Conservation (phyloP, 2,888 invertebrate species). For the Mongoloraphidia duomilia region DNA sequence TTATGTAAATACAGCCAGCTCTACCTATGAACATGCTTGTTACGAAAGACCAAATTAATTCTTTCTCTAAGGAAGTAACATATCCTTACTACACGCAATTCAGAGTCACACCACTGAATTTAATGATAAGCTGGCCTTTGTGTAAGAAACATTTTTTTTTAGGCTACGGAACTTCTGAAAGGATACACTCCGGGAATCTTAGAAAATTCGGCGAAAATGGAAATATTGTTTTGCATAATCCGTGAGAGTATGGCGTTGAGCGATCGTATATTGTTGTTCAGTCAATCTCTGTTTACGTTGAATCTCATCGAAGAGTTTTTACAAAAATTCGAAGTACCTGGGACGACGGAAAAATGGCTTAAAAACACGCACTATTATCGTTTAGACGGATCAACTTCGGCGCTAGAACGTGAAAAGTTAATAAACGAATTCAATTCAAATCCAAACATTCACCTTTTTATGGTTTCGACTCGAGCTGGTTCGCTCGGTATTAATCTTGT, state of each 20-base stretch:
- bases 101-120: too few relatives aligned
- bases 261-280: slow-evolving; percentile 87
- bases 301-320: slow-evolving; percentile 91
- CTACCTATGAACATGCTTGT: too few relatives aligned
- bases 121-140: background rate
- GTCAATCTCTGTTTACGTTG: slow-evolving; percentile 88
- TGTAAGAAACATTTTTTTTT: slow-evolving; percentile 16
- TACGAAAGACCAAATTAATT: too few relatives aligned
- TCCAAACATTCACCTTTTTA: slow-evolving; percentile 72
- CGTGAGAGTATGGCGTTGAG: slow-evolving; percentile 75
- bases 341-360: slow-evolving; percentile 62
- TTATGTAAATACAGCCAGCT: too few relatives aligned
- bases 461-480: slow-evolving; percentile 93
- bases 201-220: slow-evolving; percentile 91
- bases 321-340: slow-evolving; percentile 53
- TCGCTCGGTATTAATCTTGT: slow-evolving; percentile 94
- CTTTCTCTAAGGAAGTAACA: slow-evolving; percentile 1
- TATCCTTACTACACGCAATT: too few relatives aligned
- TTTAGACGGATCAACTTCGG: slow-evolving; percentile 90
- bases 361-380: slow-evolving; percentile 81
- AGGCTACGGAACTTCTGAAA: slow-evolving; percentile 66
- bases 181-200: slow-evolving; percentile 78
- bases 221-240: slow-evolving; percentile 80
- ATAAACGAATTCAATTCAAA: slow-evolving; percentile 94
- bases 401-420: slow-evolving; percentile 85